phyloP scores from a whole-genome alignment of 1,140 invertebrate genomes.

The Eufriesea mexicana region DNA sequence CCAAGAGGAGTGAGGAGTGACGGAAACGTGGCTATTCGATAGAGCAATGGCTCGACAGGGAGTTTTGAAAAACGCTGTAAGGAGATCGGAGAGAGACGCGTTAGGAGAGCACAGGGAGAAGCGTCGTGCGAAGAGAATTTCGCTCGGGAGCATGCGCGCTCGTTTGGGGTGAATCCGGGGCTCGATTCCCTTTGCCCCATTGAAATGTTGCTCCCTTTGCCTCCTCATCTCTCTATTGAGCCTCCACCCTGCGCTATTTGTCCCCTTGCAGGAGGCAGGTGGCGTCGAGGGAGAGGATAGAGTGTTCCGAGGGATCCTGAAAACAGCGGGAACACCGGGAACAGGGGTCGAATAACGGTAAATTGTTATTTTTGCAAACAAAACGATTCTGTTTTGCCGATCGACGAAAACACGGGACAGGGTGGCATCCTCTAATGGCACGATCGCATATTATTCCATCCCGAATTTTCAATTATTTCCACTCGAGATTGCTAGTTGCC shows the following conservation, averaged over 20 bases:
- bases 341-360: slow-evolving; percentile 13
- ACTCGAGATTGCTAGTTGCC: no score
- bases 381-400: not conserved
- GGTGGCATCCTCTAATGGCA: no score
- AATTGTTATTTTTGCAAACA: slow-evolving; percentile 42
- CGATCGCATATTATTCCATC: not conserved
- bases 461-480: no score
- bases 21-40: no score
- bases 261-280: slow-evolving; percentile 46
- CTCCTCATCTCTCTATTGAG: slow-evolving; percentile 33
- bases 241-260: slow-evolving; percentile 34
- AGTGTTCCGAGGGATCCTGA: slow-evolving; percentile 3
- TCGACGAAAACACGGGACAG: not conserved
- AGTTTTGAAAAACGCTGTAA: not conserved
- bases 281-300: slow-evolving; percentile 12
- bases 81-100: not conserved
- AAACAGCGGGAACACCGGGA: not conserved
- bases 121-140: slow-evolving; percentile 17
- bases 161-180: slow-evolving; percentile 35
- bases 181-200: slow-evolving; percentile 49
- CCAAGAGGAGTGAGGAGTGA: no score
- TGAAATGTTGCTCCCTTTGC: slow-evolving; percentile 42
- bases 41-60: no score
- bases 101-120: not conserved
- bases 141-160: slow-evolving; percentile 43